Evolutionary conservation across 2,888 invertebrate species (phyloP), one percentile per base, ranked within the genome.

Genomic region (Agrilus mali): DNA sequence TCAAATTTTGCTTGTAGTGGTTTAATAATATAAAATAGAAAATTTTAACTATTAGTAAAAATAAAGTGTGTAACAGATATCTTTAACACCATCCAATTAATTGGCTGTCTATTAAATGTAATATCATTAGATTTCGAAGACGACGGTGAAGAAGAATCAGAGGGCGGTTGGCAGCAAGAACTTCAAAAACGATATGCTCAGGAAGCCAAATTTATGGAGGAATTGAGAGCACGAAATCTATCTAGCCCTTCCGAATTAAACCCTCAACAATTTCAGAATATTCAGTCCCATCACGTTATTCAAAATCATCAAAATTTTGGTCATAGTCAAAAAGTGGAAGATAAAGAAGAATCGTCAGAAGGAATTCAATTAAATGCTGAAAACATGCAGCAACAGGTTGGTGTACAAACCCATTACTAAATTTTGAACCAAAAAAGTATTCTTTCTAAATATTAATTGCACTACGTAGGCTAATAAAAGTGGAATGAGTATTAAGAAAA

Each of bases 61-160:
- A 10, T 10, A 35, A n/a, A 35, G 16, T n/a, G n/a, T 35, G 40
- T 40, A 20, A 5, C 20, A 4, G 17, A 20, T 6, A 20, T 20
- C 4, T 20, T 20, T 4, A 7, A 7, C 7, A 20, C 20, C 4
- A 20, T 20, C 4, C 5, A 43, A 55, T 51, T 54, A 43, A 55
- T 51, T 54, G 10, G 8, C 10, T 27, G 27, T 27, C 27, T 27
- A 27, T 27, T 35, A 35, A 15, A n/a, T 35, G 13, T 32, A 40
- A 17, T 41, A 7, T 20, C 5, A 10, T 4, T 63, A 82, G 82
- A 82, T 70, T 81, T 81, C 61, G 81, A 81, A 59, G 82, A 81
- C 53, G 82, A 80, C 49, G 80, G 72, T 39, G 74, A 81, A 34
- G 80, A 80, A 54, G 71, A 71, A 51, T 70, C 71, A 14, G 72